phyloP scores from a whole-genome alignment of 2,888 invertebrate genomes.

The Amphipoea lucens region DNA sequence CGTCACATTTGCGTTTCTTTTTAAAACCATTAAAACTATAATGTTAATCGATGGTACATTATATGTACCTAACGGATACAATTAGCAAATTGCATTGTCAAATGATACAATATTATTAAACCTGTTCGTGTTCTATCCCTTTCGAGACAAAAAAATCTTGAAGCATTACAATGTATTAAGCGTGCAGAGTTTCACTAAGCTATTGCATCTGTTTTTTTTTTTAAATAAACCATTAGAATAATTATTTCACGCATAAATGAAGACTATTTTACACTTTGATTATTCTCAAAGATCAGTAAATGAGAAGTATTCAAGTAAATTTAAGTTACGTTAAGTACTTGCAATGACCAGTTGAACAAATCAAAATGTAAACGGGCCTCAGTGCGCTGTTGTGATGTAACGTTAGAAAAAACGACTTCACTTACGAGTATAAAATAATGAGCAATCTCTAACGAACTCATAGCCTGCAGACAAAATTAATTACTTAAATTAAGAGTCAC shows the following conservation, averaged over 20 bases:
- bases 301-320: neutral
- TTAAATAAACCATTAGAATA: slow-evolving; percentile 1
- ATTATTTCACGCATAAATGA: neutral
- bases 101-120: slow-evolving; percentile 17
- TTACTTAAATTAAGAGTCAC: neutral
- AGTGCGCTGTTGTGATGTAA: slow-evolving; percentile 15
- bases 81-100: slow-evolving; percentile 13
- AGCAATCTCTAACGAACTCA: slow-evolving; percentile 38
- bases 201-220: slow-evolving; percentile 3
- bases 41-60: neutral
- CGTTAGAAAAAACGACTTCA: slow-evolving; percentile 51
- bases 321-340: slow-evolving; percentile 20
- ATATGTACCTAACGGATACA: neutral
- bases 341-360: neutral
- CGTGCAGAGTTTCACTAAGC: neutral
- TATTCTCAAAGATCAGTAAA: neutral
- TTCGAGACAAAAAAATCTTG: neutral
- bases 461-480: neutral
- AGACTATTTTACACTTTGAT: slow-evolving; percentile 15
- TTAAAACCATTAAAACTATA: slow-evolving; percentile 1
- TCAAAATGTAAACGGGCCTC: slow-evolving; percentile 4
- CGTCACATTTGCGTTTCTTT: slow-evolving; percentile 34
- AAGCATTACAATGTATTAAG: slow-evolving; percentile 10
- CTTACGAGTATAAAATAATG: slow-evolving; percentile 52
- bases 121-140: neutral